A percentile compares a stretch with the other conserved stretches of the same genome.
phyloP scores from a whole-genome alignment of 64 coral and sea anemone species.

The Catalaphyllia jardinei region DNA sequence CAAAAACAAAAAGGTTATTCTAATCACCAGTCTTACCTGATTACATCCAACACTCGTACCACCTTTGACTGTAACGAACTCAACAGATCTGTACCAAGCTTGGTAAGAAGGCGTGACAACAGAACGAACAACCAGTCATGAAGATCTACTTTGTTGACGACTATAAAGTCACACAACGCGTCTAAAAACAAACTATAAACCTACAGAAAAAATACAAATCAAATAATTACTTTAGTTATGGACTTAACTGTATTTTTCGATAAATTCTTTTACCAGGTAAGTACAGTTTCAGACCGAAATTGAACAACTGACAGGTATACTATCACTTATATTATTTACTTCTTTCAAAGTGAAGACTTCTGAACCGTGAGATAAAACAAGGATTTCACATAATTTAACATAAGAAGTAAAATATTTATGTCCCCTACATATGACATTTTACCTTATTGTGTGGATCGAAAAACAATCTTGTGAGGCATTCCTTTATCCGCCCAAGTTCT shows the following conservation, averaged over 20 bases:
- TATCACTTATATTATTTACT: too few relatives aligned
- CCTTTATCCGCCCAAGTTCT: conserved; percentile 84
- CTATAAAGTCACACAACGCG: conserved; percentile 91
- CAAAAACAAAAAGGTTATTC: neutral
- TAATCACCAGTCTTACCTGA: conserved; percentile 44
- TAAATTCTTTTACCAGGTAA: too few relatives aligned
- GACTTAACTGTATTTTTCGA: too few relatives aligned
- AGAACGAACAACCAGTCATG: conserved; percentile 95
- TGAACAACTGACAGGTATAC: too few relatives aligned
- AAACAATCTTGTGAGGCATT: conserved; percentile 92
- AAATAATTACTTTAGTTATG: neutral
- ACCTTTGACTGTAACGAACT: conserved; percentile 92
- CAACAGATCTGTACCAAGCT: conserved; percentile 90
- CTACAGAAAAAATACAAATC: conserved; percentile 30
- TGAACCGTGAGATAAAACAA: too few relatives aligned
- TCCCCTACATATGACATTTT: neutral
- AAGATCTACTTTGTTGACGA: conserved; percentile 91
- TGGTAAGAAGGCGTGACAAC: conserved; percentile 87
- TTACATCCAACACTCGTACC: conserved; percentile 88
- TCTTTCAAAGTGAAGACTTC: too few relatives aligned
- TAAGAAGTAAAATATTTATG: neutral
- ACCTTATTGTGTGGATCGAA: conserved; percentile 98
- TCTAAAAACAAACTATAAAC: conserved; percentile 92
- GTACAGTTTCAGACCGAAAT: too few relatives aligned
- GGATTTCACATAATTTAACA: too few relatives aligned